phyloP scores from a whole-genome alignment of 2,888 invertebrate species.

The Eristalinus sepulchralis region DNA sequence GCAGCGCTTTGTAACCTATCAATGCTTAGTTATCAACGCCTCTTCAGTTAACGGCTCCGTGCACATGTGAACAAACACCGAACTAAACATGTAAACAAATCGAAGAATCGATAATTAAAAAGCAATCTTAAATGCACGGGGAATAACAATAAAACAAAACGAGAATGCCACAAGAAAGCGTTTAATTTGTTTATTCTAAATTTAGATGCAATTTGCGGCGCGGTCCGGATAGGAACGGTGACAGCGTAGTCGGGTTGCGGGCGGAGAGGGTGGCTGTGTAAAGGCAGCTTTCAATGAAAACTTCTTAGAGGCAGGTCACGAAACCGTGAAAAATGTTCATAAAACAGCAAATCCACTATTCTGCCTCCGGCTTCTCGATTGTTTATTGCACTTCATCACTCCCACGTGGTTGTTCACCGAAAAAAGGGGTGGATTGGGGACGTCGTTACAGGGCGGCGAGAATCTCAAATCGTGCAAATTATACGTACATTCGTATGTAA shows the following conservation, averaged over 20 bases:
- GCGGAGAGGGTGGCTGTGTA: background rate
- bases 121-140: conserved; percentile 13
- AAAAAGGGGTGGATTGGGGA: background rate
- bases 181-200: conserved; percentile 61
- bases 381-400: conserved; percentile 52
- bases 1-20: background rate
- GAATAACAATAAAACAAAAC: conserved; percentile 23
- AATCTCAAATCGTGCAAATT: background rate
- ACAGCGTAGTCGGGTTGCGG: background rate
- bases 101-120: conserved; percentile 47
- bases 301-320: conserved; percentile 67
- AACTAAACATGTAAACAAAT: background rate
- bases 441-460: background rate
- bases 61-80: background rate
- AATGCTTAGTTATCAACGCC: background rate
- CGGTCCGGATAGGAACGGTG: background rate
- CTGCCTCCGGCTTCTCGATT: conserved; percentile 21
- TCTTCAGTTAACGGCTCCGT: too few relatives aligned
- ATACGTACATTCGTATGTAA: background rate
- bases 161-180: conserved; percentile 17
- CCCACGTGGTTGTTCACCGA: conserved; percentile 26
- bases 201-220: conserved; percentile 59
- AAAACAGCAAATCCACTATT: conserved; percentile 17
- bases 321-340: conserved; percentile 50
- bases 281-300: conserved; percentile 46